Conservation (phyloP, 2,888 invertebrate genomes). For the Ceraclea dissimilis region DNA sequence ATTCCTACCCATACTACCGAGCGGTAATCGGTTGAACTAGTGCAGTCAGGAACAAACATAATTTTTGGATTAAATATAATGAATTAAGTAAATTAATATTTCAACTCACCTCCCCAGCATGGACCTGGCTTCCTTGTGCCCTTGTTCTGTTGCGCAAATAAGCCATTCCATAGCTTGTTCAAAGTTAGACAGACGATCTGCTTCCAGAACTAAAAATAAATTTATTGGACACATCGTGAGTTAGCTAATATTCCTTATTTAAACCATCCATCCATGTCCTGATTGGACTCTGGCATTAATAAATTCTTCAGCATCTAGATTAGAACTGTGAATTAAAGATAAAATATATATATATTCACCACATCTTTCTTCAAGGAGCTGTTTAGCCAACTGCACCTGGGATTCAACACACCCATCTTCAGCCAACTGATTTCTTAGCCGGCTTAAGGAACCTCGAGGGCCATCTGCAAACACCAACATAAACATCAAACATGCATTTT, state of each 20-base stretch:
- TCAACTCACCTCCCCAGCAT: slow-evolving; percentile 54
- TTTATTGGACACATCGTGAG: too few relatives aligned
- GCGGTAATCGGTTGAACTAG: too few relatives aligned
- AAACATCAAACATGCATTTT: slow-evolving; percentile 11
- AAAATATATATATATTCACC: too few relatives aligned
- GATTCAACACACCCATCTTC: slow-evolving; percentile 86
- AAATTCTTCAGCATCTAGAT: too few relatives aligned
- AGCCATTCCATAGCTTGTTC: slow-evolving; percentile 84
- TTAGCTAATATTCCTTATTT: too few relatives aligned
- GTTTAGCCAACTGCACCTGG: slow-evolving; percentile 79
- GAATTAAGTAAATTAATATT: too few relatives aligned
- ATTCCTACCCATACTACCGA: too few relatives aligned
- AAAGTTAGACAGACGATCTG: slow-evolving; percentile 67
- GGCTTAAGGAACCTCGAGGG: slow-evolving; percentile 55
- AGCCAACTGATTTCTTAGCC: slow-evolving; percentile 65
- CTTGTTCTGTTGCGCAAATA: slow-evolving; percentile 88
- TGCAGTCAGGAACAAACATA: too few relatives aligned
- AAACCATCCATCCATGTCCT: too few relatives aligned
- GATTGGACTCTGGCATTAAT: too few relatives aligned
- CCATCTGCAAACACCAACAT: slow-evolving; percentile 48
- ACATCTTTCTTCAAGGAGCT: slow-evolving; percentile 69
- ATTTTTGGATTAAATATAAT: too few relatives aligned
- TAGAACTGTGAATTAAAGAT: too few relatives aligned
- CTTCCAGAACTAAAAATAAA: slow-evolving; percentile 52
- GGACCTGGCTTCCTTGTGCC: slow-evolving; percentile 78